These are phyloP conservation scores for Alosa sapidissima DNA, from an alignment of 2,797 vertebrate species.

Conservation along the genomic window DNA sequence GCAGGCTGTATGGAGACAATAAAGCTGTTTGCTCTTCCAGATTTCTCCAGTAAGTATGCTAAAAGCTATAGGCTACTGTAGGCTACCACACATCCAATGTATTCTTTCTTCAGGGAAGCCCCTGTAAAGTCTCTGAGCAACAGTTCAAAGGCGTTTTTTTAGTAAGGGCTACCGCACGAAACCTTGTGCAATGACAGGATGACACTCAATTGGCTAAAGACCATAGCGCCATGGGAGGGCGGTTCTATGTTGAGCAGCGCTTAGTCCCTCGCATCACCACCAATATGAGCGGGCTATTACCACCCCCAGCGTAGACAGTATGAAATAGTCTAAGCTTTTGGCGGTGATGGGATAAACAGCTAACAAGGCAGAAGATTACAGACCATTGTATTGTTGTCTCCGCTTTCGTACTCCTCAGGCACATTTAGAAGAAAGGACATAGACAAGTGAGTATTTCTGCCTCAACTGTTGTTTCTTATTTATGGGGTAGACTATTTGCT, in stretches of 20 bases:
- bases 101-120: too few species aligned
- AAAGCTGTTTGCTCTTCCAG: too few species aligned
- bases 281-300: background rate
- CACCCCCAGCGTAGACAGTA: background rate
- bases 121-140: too few species aligned
- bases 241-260: background rate
- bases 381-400: background rate
- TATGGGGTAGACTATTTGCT: background rate
- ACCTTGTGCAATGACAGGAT: background rate
- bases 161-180: background rate
- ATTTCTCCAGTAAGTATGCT: too few species aligned
- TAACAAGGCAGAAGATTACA: background rate
- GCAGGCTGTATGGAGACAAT: too few species aligned
- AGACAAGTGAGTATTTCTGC: background rate
- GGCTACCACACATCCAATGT: too few species aligned
- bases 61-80: too few species aligned
- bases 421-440: background rate
- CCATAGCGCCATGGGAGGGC: slow-evolving; percentile 19
- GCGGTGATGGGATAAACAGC: background rate
- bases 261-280: background rate
- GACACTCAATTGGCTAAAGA: slow-evolving; percentile 4
- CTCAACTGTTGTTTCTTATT: background rate
- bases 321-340: background rate
- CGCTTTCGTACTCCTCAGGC: background rate
- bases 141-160: background rate